Conservation (phyloP, 2,888 invertebrate species). For the Augiades crinisus region DNA sequence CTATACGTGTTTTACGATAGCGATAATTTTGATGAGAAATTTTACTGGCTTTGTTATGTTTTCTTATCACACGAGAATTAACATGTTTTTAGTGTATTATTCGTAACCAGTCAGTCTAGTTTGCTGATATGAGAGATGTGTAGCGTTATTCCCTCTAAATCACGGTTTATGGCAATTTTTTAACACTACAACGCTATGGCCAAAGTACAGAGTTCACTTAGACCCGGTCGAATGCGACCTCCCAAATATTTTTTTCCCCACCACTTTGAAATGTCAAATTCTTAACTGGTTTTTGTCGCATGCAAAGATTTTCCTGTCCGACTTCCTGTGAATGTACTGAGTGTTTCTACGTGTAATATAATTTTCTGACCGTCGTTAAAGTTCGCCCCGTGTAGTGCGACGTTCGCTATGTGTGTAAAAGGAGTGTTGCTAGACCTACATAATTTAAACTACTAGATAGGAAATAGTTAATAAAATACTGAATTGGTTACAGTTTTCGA, state of each 20-base stretch:
- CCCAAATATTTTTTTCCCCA: constrained; percentile 61
- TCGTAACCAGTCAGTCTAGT: constrained; percentile 29
- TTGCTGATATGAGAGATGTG: constrained; percentile 43
- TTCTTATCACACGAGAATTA: neutral
- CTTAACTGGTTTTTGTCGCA: constrained; percentile 61
- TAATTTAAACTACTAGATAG: too few species aligned
- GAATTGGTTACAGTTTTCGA: too few species aligned
- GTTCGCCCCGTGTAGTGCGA: constrained; percentile 43
- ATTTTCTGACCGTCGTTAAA: constrained; percentile 37
- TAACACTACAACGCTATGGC: constrained; percentile 34
- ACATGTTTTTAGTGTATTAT: constrained; percentile 2
- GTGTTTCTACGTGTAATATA: constrained; percentile 54
- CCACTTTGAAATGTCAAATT: constrained; percentile 44
- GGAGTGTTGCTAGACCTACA: constrained; percentile 20
- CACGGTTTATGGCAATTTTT: constrained; percentile 30
- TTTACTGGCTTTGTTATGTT: too few species aligned
- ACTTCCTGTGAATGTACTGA: constrained; percentile 65
- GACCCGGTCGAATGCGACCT: constrained; percentile 54
- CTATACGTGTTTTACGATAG: constrained; percentile 17
- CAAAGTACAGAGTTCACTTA: constrained; percentile 35
- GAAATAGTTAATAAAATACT: too few species aligned
- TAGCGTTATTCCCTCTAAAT: constrained; percentile 34
- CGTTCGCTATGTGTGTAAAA: constrained; percentile 36
- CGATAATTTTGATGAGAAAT: neutral
- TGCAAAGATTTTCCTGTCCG: constrained; percentile 56